Percentiles rank a stretch among this genome's conserved stretches.
Conservation (phyloP, 2,888 invertebrate genomes). For the Silvanus unidentatus region DNA sequence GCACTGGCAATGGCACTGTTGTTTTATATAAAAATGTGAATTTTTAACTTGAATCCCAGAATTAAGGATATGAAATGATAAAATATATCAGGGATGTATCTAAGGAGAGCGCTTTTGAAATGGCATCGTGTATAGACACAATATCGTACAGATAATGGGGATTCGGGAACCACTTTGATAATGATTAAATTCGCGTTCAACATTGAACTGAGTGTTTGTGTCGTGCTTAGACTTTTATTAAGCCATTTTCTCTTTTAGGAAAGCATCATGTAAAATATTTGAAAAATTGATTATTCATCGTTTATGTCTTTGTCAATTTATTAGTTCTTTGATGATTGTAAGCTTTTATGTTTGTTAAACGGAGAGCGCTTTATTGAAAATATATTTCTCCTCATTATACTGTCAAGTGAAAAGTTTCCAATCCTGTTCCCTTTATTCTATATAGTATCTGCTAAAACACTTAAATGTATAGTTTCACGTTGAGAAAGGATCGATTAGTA, state of each 20-base stretch:
- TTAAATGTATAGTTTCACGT: no score
- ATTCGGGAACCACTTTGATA: constrained; percentile 8
- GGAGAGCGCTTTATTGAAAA: constrained; percentile 26
- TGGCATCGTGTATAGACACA: constrained; percentile 12
- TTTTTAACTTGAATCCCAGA: no score
- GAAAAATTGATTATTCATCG: constrained; percentile 41
- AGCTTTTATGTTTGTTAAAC: constrained; percentile 25
- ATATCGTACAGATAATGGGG: constrained; percentile 6
- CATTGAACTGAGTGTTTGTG: constrained; percentile 23
- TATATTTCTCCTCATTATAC: constrained; percentile 1
- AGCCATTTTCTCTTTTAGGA: constrained; percentile 38
- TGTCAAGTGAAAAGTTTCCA: no score
- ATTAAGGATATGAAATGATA: no score
- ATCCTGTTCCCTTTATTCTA: no score
- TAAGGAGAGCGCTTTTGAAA: constrained; percentile 15
- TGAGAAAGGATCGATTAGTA: no score
- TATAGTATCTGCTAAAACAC: no score
- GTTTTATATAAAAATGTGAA: no score
- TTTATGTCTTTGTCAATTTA: constrained; percentile 36
- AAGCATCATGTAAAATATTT: constrained; percentile 39
- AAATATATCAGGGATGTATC: no score
- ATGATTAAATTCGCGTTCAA: constrained; percentile 1
- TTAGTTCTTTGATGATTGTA: constrained; percentile 28
- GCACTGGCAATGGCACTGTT: no score
- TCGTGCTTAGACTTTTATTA: constrained; percentile 41